These are phyloP conservation scores for Rhamnusium bicolor DNA, from an alignment of 2,888 invertebrate species.

Conservation along the genomic window DNA sequence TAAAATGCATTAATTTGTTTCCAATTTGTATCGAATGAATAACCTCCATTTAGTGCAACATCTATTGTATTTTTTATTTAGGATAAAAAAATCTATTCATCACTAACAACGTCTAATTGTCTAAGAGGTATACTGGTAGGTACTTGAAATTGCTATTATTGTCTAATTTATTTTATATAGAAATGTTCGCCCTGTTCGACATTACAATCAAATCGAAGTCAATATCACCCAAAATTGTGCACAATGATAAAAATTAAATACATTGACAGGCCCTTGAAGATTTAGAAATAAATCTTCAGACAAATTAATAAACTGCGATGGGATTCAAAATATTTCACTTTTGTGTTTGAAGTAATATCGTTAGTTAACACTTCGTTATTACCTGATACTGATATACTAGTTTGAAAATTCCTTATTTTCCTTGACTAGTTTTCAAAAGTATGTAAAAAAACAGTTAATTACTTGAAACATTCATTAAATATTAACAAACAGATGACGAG, in stretches of 20 bases:
- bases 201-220: not conserved
- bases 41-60: not conserved
- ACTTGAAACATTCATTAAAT: too few relatives aligned
- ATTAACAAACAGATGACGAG: too few relatives aligned
- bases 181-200: not conserved
- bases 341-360: too few relatives aligned
- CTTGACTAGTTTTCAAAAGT: too few relatives aligned
- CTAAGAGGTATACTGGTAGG: not conserved
- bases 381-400: too few relatives aligned
- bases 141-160: not conserved
- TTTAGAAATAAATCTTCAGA: not conserved
- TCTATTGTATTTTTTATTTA: not conserved
- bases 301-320: not conserved
- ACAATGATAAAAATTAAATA: not conserved
- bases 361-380: too few relatives aligned
- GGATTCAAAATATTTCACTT: too few relatives aligned
- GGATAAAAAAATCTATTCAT: not conserved
- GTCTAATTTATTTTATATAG: not conserved
- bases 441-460: too few relatives aligned
- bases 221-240: not conserved
- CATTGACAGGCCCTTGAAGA: too few relatives aligned
- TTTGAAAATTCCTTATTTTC: too few relatives aligned
- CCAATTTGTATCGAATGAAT: not conserved
- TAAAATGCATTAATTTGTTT: not conserved
- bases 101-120: not conserved